Percentiles rank a stretch among this genome's conserved stretches.
These are phyloP conservation scores for Pharmacophagus antenor DNA, from an alignment of 2,888 invertebrate species.

Conservation along the genomic window DNA sequence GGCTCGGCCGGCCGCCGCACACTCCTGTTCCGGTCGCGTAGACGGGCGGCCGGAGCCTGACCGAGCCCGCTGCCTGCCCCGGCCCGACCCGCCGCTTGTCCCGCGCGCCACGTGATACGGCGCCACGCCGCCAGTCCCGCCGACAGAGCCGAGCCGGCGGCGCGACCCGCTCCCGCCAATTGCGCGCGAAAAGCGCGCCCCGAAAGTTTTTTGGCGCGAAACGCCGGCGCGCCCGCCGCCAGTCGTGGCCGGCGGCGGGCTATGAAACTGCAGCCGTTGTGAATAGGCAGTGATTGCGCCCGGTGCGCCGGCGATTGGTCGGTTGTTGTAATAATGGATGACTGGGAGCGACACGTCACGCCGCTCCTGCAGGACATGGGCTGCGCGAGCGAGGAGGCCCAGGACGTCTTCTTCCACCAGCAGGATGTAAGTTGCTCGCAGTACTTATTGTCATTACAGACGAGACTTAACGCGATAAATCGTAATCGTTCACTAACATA, in stretches of 20 bases:
- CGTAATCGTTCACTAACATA: not conserved
- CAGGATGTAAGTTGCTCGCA: slow-evolving; percentile 77
- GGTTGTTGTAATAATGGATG: slow-evolving; percentile 71
- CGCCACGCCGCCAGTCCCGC: slow-evolving; percentile 38
- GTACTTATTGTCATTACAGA: not conserved
- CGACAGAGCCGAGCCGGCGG: slow-evolving; percentile 63
- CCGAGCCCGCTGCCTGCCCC: slow-evolving; percentile 59
- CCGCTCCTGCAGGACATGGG: slow-evolving; percentile 82
- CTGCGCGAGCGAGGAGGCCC: slow-evolving; percentile 75
- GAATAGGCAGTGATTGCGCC: slow-evolving; percentile 61
- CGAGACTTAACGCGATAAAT: not conserved
- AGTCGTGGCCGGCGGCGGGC: slow-evolving; percentile 46
- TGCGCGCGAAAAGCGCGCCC: slow-evolving; percentile 49
- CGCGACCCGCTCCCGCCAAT: slow-evolving; percentile 73
- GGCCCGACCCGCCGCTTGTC: slow-evolving; percentile 65
- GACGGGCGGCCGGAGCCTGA: slow-evolving; percentile 78
- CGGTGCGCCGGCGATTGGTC: slow-evolving; percentile 46
- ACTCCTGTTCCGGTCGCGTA: slow-evolving; percentile 80
- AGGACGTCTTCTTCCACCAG: slow-evolving; percentile 81
- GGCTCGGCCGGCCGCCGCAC: slow-evolving; percentile 74
- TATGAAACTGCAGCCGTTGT: slow-evolving; percentile 62
- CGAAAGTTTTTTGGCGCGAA: slow-evolving; percentile 78
- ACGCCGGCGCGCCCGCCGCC: slow-evolving; percentile 41
- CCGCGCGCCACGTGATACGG: slow-evolving; percentile 32
- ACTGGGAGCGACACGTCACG: slow-evolving; percentile 82